Evolutionary conservation across 2,113 vertebrate genomes (phyloP).

Genomic region (Callipepla californica): DNA sequence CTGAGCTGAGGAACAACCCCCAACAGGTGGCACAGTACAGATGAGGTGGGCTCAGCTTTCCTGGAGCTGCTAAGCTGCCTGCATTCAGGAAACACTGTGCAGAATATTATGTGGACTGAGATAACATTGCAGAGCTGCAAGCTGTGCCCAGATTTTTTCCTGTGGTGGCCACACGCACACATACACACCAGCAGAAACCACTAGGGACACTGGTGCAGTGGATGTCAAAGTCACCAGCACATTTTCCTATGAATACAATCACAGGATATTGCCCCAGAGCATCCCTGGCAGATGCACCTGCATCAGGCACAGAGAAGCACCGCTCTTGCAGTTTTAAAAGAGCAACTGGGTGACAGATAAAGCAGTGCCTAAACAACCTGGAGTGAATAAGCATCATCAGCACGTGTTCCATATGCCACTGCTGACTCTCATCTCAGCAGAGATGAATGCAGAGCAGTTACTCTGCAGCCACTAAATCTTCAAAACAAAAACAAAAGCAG

Average conservation of each 20-base stretch:
- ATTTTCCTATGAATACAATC: background rate
- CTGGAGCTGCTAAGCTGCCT: background rate
- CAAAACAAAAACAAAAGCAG: slow-evolving; percentile 6
- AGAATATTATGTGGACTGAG: accelerated
- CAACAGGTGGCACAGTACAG: background rate
- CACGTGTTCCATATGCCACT: background rate
- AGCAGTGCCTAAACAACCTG: background rate
- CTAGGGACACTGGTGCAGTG: background rate
- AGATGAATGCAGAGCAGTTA: background rate
- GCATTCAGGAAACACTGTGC: accelerated
- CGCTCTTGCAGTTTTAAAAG: background rate
- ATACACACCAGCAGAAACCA: background rate
- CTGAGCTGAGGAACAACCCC: background rate
- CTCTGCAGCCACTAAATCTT: background rate
- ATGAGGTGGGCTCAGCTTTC: background rate
- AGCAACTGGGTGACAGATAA: background rate
- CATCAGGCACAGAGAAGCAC: background rate
- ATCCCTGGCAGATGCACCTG: background rate
- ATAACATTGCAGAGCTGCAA: background rate
- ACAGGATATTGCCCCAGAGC: accelerated
- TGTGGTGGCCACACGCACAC: background rate
- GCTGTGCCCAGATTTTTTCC: background rate
- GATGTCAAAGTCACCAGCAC: background rate
- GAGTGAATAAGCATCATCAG: background rate
- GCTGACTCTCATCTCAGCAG: background rate